Evolutionary conservation across 2,888 invertebrate genomes (phyloP).

Genomic region (Dryobotodes eremita): DNA sequence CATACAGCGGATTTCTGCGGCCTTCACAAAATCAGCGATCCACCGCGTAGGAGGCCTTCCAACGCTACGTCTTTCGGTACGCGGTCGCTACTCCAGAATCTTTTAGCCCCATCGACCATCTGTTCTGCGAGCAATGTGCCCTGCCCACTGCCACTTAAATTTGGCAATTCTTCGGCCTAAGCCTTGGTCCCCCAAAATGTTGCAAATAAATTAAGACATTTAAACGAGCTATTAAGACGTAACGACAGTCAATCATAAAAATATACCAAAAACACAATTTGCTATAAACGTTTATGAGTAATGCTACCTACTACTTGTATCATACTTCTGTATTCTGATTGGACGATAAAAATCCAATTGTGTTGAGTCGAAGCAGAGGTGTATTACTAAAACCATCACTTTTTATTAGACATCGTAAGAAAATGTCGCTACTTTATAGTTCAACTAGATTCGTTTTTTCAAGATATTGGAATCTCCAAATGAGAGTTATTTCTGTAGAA

Average conservation of each 20-base stretch:
- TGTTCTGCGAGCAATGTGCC: too few relatives aligned
- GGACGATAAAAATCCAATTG: conserved; percentile 66
- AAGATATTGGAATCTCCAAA: conserved; percentile 20
- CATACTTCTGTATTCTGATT: conserved; percentile 62
- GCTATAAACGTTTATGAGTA: conserved; percentile 65
- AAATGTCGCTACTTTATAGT: conserved; percentile 47
- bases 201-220: not conserved
- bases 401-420: conserved; percentile 68
- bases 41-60: too few relatives aligned
- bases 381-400: conserved; percentile 62
- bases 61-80: too few relatives aligned
- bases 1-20: too few relatives aligned
- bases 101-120: too few relatives aligned
- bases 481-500: not conserved
- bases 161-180: too few relatives aligned
- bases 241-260: conserved; percentile 36
- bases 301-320: conserved; percentile 41
- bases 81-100: too few relatives aligned
- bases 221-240: not conserved
- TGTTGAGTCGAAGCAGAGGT: conserved; percentile 59
- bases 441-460: conserved; percentile 43
- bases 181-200: too few relatives aligned
- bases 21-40: too few relatives aligned
- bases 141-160: too few relatives aligned
- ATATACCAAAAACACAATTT: conserved; percentile 50